Evolutionary conservation across 2,797 vertebrate species (phyloP).

Genomic region (Zenarchopterus dispar): DNA sequence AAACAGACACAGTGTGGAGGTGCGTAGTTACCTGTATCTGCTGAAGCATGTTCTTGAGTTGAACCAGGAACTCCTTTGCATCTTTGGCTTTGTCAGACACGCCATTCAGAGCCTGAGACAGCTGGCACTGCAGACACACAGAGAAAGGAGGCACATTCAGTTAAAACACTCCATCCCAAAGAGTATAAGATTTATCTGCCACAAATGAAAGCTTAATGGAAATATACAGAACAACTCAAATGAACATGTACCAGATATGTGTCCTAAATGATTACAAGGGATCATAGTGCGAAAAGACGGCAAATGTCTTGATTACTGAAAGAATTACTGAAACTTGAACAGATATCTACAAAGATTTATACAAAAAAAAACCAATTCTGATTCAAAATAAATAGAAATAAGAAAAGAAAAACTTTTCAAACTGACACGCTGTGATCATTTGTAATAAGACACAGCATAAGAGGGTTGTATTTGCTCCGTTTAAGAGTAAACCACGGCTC

Average conservation of each 20-base stretch:
- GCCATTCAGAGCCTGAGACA: constrained; percentile 95
- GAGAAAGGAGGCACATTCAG: background rate
- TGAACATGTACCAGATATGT: no score
- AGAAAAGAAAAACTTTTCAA: background rate
- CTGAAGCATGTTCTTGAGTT: constrained; percentile 96
- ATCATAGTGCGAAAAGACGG: no score
- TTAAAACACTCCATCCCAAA: background rate
- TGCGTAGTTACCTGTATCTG: constrained; percentile 90
- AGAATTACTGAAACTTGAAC: no score
- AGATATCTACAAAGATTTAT: no score
- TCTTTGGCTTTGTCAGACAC: constrained; percentile 98
- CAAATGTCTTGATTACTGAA: background rate
- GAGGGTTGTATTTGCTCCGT: background rate
- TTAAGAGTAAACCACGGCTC: background rate
- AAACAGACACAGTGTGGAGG: background rate
- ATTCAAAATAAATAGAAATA: no score
- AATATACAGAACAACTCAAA: background rate
- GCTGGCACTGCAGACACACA: constrained; percentile 86
- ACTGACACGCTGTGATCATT: background rate
- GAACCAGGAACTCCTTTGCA: constrained; percentile 97
- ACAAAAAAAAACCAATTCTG: no score
- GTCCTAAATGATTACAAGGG: no score
- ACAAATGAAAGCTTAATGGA: background rate
- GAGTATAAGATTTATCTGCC: background rate
- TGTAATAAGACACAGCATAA: background rate